These are phyloP conservation scores for Syngnathoides biaculeatus DNA, from an alignment of 2,113 vertebrate species.

Conservation along the genomic window DNA sequence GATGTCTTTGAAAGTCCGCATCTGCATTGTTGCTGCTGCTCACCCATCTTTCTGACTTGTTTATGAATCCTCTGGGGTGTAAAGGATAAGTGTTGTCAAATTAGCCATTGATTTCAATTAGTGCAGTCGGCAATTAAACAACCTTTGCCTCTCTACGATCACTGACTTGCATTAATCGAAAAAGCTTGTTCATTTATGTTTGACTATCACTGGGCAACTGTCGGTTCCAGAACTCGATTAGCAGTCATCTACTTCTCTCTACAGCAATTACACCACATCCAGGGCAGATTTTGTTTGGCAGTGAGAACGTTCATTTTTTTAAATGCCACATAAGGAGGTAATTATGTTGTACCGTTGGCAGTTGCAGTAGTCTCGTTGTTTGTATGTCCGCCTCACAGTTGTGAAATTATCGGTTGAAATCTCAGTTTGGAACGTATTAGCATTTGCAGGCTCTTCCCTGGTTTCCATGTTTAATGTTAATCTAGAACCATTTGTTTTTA, in stretches of 20 bases:
- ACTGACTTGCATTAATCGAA: constrained; percentile 70
- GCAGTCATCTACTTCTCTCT: constrained; percentile 21
- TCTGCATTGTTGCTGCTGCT: constrained; percentile 22
- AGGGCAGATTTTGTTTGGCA: background rate
- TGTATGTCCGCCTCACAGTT: background rate
- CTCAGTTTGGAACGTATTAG: no score
- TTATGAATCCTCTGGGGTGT: constrained; percentile 69
- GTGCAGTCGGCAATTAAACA: constrained; percentile 70
- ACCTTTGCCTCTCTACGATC: constrained; percentile 75
- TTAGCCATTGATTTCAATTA: constrained; percentile 84
- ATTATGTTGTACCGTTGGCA: background rate
- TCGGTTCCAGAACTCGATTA: constrained; percentile 58
- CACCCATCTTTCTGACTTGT: constrained; percentile 46
- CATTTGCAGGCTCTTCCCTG: no score
- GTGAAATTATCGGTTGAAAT: background rate
- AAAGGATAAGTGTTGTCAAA: constrained; percentile 77
- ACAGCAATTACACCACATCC: constrained; percentile 12
- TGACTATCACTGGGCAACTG: constrained; percentile 61
- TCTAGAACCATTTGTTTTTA: no score
- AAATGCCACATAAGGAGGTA: background rate
- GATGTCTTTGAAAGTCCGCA: constrained; percentile 47
- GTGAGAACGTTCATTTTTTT: background rate
- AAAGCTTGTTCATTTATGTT: constrained; percentile 70
- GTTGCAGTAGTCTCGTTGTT: background rate
- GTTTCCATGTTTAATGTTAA: no score